These are phyloP conservation scores for Macroramphosus scolopax DNA, from an alignment of 2,797 vertebrate genomes.

Conservation along the genomic window DNA sequence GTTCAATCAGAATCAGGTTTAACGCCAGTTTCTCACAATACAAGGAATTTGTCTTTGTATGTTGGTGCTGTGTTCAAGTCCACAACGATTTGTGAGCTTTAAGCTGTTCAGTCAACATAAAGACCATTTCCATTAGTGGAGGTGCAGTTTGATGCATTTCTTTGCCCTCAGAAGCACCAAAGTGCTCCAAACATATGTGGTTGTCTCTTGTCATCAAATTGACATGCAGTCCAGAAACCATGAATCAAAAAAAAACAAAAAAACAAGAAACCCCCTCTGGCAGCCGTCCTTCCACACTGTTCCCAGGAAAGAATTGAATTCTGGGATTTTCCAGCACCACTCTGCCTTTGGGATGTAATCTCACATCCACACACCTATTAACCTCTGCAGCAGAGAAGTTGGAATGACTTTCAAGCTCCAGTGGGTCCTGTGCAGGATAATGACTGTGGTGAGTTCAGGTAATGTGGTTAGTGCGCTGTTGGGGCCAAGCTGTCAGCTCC, in stretches of 20 bases:
- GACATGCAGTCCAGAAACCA: constrained; percentile 45
- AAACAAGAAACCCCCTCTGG: constrained; percentile 26
- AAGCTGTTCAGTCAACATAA: no score
- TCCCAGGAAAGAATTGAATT: constrained; percentile 53
- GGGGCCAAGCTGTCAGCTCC: constrained; percentile 69
- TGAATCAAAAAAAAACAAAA: no score
- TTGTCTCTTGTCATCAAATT: constrained; percentile 61
- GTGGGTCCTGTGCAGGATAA: constrained; percentile 62
- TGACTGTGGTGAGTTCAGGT: constrained; percentile 74
- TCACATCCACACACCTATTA: constrained; percentile 62
- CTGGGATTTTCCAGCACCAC: constrained; percentile 45
- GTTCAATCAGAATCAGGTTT: no score
- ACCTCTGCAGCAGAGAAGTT: constrained; percentile 64
- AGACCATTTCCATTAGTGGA: constrained; percentile 3
- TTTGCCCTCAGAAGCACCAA: constrained; percentile 25
- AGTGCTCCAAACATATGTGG: constrained; percentile 45
- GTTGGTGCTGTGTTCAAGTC: no score
- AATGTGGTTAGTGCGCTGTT: constrained; percentile 71
- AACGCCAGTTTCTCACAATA: no score
- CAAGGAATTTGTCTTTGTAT: no score
- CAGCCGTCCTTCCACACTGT: constrained; percentile 41
- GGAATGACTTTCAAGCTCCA: constrained; percentile 74
- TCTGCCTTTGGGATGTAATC: constrained; percentile 63
- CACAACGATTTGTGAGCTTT: no score
- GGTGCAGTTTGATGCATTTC: constrained; percentile 3